Base-by-base conservation (phyloP, 2,797 vertebrate genomes). In the Hephaestus fuliginosus region DNA sequence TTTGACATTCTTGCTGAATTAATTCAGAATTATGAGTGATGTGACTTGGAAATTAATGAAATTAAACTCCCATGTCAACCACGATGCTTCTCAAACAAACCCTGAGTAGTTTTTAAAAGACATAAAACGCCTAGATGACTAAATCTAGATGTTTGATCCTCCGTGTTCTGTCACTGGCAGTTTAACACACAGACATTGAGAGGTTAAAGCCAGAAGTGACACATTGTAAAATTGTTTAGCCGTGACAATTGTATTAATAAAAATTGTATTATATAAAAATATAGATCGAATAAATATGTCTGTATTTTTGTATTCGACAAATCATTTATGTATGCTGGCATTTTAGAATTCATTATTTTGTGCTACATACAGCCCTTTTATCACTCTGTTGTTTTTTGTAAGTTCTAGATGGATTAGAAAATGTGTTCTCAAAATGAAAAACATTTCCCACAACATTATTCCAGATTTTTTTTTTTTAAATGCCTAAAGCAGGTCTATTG, bases 1-100 rank as follows among this genome's bases (percentile, higher is more conserved):
- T 81, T 81, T 78, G 43, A 44, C 75, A 53, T 64, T 68, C 15
- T 28, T 51, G 8, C 48, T 74, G 41, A 77, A 80, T 83, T 67
- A 53, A 82, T 74, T 70, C 6, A 25, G 33, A 56, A 56, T 74
- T 56, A 82, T 72, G 15, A 36, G 13, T 20, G 25, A 46, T 66
- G 28, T 46, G n/a, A 73, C 73, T 70, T 65, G 25, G 25, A 84
- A 73, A 68, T 72, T 1, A 78, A 78, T 80, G 4, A 61, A 70
- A 64, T 60, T 22, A 48, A 44, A 62, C 41, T 36, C 28, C 2
- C 4, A 33, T 63, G 20, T 66, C 51, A 74, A 57, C 36, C 58
- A 30, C 81, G 48, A 36, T 14, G 56, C 22, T 41, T 60, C 18
- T 7, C 20, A 41, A 55, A 58, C 1, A 1, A 79, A 58, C 36